Percentiles rank a stretch among this genome's conserved stretches.
phyloP scores from a whole-genome alignment of 2,797 vertebrate species.

The Liasis olivaceus region DNA sequence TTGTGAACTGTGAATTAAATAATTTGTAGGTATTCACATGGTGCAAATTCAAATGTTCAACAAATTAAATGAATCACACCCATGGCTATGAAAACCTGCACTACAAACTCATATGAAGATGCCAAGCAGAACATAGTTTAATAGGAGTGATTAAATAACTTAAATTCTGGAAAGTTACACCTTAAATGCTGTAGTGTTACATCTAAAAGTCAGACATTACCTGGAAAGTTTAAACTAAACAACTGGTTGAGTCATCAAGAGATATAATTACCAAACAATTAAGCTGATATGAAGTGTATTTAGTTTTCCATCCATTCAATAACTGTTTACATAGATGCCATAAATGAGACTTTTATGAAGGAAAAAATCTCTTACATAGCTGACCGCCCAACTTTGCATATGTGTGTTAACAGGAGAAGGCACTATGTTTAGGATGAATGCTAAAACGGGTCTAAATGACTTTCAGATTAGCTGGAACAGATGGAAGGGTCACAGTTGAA shows the following conservation, averaged over 20 bases:
- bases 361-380: conserved; percentile 59
- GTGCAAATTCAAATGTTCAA: conserved; percentile 29
- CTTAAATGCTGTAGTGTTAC: not conserved
- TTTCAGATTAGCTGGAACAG: conserved; percentile 90
- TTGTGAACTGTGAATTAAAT: conserved; percentile 34
- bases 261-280: not conserved
- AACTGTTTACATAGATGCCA: conserved; percentile 74
- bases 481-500: conserved; percentile 91
- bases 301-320: conserved; percentile 31
- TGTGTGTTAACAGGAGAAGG: conserved; percentile 83
- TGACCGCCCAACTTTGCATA: conserved; percentile 80
- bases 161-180: not conserved
- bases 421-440: conserved; percentile 78
- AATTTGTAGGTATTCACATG: conserved; percentile 29
- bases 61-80: conserved; percentile 21
- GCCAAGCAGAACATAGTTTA: not conserved
- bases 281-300: conserved; percentile 23
- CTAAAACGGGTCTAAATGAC: conserved; percentile 80
- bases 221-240: not conserved
- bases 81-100: not conserved
- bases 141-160: not conserved
- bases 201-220: conserved; percentile 30
- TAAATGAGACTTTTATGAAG: conserved; percentile 62
- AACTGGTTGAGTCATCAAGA: not conserved
- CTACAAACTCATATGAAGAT: not conserved